These are phyloP conservation scores for Cotesia typhae DNA, from an alignment of 1,140 invertebrate genomes.

Conservation along the genomic window DNA sequence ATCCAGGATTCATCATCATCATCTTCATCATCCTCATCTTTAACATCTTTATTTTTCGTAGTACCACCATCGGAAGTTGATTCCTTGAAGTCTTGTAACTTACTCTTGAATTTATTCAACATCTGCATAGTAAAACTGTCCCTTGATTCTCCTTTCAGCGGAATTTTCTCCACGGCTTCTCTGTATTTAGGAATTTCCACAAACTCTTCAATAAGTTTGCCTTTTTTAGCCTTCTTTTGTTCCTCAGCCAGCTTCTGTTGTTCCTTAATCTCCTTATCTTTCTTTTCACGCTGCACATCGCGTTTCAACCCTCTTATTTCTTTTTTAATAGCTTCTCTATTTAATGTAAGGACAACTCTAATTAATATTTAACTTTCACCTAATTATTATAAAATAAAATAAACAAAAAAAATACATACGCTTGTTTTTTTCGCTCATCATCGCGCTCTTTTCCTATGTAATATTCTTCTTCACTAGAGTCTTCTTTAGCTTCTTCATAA, in stretches of 20 bases:
- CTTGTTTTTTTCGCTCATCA: constrained; percentile 73
- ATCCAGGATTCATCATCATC: constrained; percentile 76
- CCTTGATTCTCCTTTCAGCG: constrained; percentile 70
- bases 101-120: constrained; percentile 84
- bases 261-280: constrained; percentile 64
- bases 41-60: constrained; percentile 11
- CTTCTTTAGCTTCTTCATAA: constrained; percentile 43
- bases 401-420: constrained; percentile 65
- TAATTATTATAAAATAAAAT: constrained; percentile 33
- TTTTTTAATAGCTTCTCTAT: constrained; percentile 78
- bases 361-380: constrained; percentile 16
- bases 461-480: constrained; percentile 65
- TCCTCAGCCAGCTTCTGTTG: constrained; percentile 60
- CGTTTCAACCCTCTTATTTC: constrained; percentile 80
- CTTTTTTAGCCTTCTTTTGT: constrained; percentile 62
- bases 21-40: constrained; percentile 48
- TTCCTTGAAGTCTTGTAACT: constrained; percentile 75
- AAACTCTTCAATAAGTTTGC: constrained; percentile 77
- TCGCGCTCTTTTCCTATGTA: constrained; percentile 75
- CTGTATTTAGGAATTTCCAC: constrained; percentile 82
- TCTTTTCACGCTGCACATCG: constrained; percentile 73
- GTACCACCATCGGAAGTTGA: constrained; percentile 51
- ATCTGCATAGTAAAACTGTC: constrained; percentile 80
- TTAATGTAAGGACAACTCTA: constrained; percentile 42
- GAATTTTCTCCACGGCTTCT: constrained; percentile 71